Evolutionary conservation across 1,140 invertebrate species (phyloP), one percentile per base, ranked within the genome.

Genomic region (Heterodera schachtii): DNA sequence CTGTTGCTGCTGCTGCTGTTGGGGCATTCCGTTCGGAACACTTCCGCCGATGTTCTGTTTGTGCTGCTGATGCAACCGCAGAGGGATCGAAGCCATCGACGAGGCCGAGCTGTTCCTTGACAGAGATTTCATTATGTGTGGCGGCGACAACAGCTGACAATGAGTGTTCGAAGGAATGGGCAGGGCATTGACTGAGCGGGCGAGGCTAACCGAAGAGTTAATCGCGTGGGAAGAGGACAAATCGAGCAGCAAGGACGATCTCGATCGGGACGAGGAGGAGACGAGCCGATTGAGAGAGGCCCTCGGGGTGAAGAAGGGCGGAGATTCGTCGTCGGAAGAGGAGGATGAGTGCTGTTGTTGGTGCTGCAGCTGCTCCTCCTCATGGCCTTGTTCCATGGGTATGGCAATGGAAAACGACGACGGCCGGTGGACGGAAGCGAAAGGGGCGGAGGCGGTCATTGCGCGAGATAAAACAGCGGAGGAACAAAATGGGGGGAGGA

Each of bases 51-150:
- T 43, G 44, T 71, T 71, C 13, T 19, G 9, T n/a, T 41, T 71
- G 4, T 71, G 69, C 8, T 64, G 57, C 11, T 13, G 57, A 19
- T 64, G 57, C 57, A 64, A 64, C 57, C 16, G 11, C 57, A 41
- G 41, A 41, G 69, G 19, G 11, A 11, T n/a, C 11, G 69, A 71
- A 11, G 69, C 69, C 31, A 71, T 41, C 70, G 64, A 71, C 70
- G 77, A 78, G 43, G 77, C 70, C 7, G 77, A 78, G 70, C 16
- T 43, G 47, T 78, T 71, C 47, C 77, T 71, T n/a, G 69, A 43
- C 69, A 71, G 19, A 8, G 69, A 31, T 41, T 71, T 41, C 69
- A 71, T 71, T 41, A 11, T 71, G 44, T 43, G 2, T 11, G 69
- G 44, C 43, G 31, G 44, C 43, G 31, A 71, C 31, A 41, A 71